A percentile compares a stretch with the other conserved stretches of the same genome.
phyloP scores from a whole-genome alignment of 1,140 invertebrate species.

The Hyphantria cunea region DNA sequence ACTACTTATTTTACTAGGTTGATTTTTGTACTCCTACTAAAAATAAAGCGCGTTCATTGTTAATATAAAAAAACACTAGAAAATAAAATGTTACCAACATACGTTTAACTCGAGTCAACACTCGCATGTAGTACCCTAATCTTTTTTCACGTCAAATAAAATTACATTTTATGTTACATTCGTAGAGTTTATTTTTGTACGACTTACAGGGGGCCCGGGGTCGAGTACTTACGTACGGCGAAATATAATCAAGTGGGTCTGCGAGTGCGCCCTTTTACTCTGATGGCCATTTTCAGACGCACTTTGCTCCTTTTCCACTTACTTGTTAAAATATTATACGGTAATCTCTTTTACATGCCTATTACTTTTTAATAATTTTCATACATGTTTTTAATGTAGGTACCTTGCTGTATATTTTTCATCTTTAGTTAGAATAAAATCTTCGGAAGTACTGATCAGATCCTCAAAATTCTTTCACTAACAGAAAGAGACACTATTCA shows the following conservation, averaged over 20 bases:
- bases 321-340: constrained; percentile 18
- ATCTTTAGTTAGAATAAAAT: no score
- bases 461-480: no score
- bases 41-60: background rate
- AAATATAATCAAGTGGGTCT: constrained; percentile 42
- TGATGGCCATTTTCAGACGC: constrained; percentile 34
- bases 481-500: no score
- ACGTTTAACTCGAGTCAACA: constrained; percentile 1
- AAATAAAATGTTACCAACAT: constrained; percentile 12
- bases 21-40: no score
- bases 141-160: constrained; percentile 2
- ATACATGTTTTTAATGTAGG: background rate
- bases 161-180: constrained; percentile 10
- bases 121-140: background rate
- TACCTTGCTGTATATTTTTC: no score
- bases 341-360: constrained; percentile 2
- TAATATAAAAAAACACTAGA: constrained; percentile 1
- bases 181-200: constrained; percentile 16
- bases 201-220: constrained; percentile 25
- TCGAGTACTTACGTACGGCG: constrained; percentile 38
- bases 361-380: constrained; percentile 6
- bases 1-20: no score
- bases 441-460: no score
- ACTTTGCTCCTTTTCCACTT: constrained; percentile 2
- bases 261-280: constrained; percentile 35